Conservation (phyloP, 2,888 invertebrate species). For the Plusia festucae region DNA sequence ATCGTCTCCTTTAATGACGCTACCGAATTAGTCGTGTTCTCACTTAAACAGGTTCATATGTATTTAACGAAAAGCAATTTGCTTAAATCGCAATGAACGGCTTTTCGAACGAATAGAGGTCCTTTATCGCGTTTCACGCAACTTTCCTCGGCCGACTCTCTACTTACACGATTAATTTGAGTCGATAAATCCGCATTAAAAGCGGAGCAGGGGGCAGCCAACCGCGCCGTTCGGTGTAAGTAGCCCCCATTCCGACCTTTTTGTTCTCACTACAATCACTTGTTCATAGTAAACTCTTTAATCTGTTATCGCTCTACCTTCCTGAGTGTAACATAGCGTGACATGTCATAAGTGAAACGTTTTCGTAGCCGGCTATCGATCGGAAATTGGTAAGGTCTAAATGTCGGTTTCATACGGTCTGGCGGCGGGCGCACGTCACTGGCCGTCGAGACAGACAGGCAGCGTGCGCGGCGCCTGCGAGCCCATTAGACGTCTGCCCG, state of each 20-base stretch:
- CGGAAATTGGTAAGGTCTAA: conserved; percentile 72
- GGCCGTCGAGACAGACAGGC: conserved; percentile 83
- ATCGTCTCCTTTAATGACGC: background rate
- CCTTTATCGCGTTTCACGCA: conserved; percentile 86
- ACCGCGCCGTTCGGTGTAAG: conserved; percentile 82
- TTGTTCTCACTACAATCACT: conserved; percentile 75
- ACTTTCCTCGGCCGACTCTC: conserved; percentile 82
- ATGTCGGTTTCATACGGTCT: conserved; percentile 66
- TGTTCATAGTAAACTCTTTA: conserved; percentile 72
- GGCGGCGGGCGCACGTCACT: conserved; percentile 72
- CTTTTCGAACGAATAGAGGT: conserved; percentile 77
- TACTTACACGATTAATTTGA: conserved; percentile 89
- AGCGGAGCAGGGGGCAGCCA: conserved; percentile 80
- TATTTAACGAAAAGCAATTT: conserved; percentile 72
- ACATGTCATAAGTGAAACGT: conserved; percentile 65
- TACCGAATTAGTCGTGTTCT: conserved; percentile 43
- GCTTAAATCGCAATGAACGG: conserved; percentile 77
- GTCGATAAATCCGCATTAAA: conserved; percentile 89
- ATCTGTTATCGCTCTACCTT: conserved; percentile 65
- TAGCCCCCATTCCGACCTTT: conserved; percentile 79
- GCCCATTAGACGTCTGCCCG: conserved; percentile 87
- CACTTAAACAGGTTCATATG: conserved; percentile 60
- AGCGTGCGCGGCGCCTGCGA: conserved; percentile 86
- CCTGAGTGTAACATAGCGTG: conserved; percentile 61
- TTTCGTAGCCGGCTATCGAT: conserved; percentile 69